A percentile compares a stretch with the other conserved stretches of the same genome.
phyloP scores from a whole-genome alignment of 1,140 invertebrate species.

The Anoplophora glabripennis region DNA sequence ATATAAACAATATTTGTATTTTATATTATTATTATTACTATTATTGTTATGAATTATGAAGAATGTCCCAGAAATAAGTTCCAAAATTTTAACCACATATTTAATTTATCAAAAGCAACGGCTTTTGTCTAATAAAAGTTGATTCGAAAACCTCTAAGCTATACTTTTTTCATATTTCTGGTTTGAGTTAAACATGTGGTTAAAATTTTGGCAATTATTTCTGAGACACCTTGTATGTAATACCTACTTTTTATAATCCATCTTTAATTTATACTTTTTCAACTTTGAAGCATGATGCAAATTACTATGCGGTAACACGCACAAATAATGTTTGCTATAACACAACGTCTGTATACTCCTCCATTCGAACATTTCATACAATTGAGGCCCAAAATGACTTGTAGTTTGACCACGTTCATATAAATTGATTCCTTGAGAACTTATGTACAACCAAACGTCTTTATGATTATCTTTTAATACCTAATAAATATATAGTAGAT shows the following conservation, averaged over 20 bases:
- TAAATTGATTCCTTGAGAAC: constrained; percentile 56
- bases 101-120: too few relatives aligned
- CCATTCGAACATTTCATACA: constrained; percentile 55
- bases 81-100: too few relatives aligned
- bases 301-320: constrained; percentile 60
- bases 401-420: constrained; percentile 51
- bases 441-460: constrained; percentile 59
- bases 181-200: too few relatives aligned
- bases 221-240: too few relatives aligned
- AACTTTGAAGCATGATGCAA: constrained; percentile 58
- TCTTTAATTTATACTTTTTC: constrained; percentile 70
- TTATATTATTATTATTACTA: too few relatives aligned
- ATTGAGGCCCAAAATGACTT: constrained; percentile 38
- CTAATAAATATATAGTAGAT: constrained; percentile 1
- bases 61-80: too few relatives aligned
- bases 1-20: too few relatives aligned
- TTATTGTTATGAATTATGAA: too few relatives aligned
- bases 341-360: constrained; percentile 71
- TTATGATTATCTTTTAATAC: constrained; percentile 45
- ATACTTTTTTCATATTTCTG: too few relatives aligned
- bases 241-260: constrained; percentile 68
- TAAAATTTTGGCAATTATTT: too few relatives aligned
- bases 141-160: too few relatives aligned
- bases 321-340: constrained; percentile 68
- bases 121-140: too few relatives aligned